A percentile compares a stretch with the other conserved stretches of the same genome.
Conservation (phyloP, 1,140 invertebrate genomes). For the Holcopasites calliopsidis region DNA sequence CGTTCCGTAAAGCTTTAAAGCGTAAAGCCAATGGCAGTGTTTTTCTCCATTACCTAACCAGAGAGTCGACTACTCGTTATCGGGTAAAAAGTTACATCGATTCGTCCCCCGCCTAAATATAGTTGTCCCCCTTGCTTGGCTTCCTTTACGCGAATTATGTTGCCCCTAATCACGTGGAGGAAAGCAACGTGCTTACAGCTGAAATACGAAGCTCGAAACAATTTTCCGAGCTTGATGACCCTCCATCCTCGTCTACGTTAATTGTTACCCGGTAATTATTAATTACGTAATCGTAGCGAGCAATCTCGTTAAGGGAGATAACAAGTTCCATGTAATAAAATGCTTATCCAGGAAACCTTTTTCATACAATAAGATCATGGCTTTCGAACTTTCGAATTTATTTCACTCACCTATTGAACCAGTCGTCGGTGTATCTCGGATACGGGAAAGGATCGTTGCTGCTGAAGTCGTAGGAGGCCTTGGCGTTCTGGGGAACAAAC, state of each 20-base stretch:
- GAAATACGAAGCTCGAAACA: background rate
- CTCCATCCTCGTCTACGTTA: background rate
- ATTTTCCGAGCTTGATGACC: constrained; percentile 2
- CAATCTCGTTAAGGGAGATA: background rate
- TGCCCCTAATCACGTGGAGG: background rate
- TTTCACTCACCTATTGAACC: constrained; percentile 95
- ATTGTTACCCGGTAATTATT: constrained; percentile 1
- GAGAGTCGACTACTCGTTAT: constrained; percentile 20
- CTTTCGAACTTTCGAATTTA: background rate
- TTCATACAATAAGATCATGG: background rate
- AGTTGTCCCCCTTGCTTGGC: background rate
- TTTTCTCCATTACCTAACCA: background rate
- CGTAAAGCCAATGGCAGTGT: background rate
- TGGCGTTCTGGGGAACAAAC: constrained; percentile 90
- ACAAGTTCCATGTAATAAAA: background rate
- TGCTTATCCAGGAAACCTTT: background rate
- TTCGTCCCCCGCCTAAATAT: background rate
- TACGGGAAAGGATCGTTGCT: constrained; percentile 99
- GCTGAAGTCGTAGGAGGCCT: constrained; percentile 98
- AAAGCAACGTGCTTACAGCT: background rate
- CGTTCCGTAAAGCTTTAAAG: background rate
- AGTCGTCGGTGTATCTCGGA: constrained; percentile 97
- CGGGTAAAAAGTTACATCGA: background rate
- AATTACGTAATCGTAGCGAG: background rate
- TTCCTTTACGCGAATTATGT: background rate